Conservation (phyloP, 2,797 vertebrate genomes). For the Ciconia nigra region DNA sequence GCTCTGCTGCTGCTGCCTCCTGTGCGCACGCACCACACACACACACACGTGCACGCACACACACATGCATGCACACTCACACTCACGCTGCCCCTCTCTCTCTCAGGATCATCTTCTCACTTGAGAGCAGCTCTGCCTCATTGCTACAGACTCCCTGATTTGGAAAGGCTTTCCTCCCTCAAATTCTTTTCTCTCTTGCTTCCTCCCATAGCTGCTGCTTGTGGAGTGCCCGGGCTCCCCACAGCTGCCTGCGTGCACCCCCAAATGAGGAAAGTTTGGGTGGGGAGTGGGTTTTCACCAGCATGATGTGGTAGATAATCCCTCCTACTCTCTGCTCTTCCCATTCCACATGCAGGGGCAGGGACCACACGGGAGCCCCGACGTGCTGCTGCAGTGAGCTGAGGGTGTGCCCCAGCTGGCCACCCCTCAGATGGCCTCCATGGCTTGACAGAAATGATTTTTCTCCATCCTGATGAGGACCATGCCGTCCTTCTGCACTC, state of each 20-base stretch:
- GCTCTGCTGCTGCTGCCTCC: conserved; percentile 1
- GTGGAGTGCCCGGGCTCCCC: background rate
- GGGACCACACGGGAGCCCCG: accelerated
- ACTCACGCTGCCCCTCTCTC: accelerated
- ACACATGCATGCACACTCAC: background rate
- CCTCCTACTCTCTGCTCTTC: background rate
- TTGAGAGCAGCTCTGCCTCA: background rate
- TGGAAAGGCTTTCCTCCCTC: background rate
- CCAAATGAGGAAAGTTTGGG: background rate
- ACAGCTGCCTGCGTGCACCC: accelerated
- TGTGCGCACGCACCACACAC: background rate
- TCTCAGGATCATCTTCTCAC: background rate
- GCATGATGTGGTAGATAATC: accelerated
- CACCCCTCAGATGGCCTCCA: background rate
- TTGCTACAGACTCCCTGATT: background rate
- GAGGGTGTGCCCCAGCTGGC: background rate
- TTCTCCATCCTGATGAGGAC: background rate
- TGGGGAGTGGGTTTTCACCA: background rate
- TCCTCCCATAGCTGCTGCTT: background rate
- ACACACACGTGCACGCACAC: too few relatives aligned
- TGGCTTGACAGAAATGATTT: background rate
- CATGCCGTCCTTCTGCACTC: background rate
- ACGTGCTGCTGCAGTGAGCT: accelerated
- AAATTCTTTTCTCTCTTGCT: background rate
- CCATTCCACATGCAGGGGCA: background rate